Evolutionary conservation across 2,797 vertebrate species (phyloP).

Genomic region (Channallabes apus): DNA sequence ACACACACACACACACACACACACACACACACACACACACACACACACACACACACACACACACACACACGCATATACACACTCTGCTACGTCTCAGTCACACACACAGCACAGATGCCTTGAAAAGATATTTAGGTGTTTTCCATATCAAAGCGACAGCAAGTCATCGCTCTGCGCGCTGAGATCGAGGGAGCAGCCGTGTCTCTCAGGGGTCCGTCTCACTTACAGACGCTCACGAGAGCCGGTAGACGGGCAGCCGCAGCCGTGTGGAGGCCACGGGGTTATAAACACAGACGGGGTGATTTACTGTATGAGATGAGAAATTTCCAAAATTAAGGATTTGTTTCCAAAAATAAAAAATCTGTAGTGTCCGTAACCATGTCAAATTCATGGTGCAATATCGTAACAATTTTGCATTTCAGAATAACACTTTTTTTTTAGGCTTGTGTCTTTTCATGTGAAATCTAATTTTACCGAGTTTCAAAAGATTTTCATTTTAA

Average conservation of each 20-base stretch:
- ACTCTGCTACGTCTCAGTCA: slow-evolving; percentile 12
- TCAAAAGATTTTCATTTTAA: no score
- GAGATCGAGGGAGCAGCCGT: slow-evolving; percentile 22
- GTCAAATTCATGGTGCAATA: no score
- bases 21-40: slow-evolving; percentile 29
- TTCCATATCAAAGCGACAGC: slow-evolving; percentile 47
- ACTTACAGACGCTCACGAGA: neutral
- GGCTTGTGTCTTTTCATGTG: no score
- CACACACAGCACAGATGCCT: slow-evolving; percentile 30
- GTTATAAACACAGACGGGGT: slow-evolving; percentile 59
- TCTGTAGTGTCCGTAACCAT: no score
- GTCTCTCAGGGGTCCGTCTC: slow-evolving; percentile 23
- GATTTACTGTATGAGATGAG: no score
- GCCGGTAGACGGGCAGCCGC: slow-evolving; percentile 2
- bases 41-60: neutral
- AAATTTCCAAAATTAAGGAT: no score
- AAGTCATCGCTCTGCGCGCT: slow-evolving; percentile 36
- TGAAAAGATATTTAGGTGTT: slow-evolving; percentile 46
- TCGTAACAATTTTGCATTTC: no score
- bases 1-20: slow-evolving; percentile 5
- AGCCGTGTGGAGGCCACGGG: slow-evolving; percentile 20
- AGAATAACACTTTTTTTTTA: no score
- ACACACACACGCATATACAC: slow-evolving; percentile 1
- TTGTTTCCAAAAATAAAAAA: no score
- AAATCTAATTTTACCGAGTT: no score